Evolutionary conservation across 1,140 invertebrate genomes (phyloP).

Genomic region (Drosophila sulfurigaster): DNA sequence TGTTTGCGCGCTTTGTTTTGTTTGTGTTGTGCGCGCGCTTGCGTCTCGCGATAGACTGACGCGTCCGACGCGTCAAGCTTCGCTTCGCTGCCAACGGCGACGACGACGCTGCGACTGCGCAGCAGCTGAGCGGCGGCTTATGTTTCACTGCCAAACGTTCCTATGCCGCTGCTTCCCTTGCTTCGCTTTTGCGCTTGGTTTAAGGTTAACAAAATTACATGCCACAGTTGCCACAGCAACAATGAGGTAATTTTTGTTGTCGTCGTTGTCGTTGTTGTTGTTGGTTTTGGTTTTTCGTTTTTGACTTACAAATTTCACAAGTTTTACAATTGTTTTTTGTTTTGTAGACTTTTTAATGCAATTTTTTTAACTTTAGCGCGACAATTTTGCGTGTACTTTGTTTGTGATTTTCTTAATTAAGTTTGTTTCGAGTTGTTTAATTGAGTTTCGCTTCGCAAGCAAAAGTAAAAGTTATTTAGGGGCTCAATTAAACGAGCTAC

Average conservation of each 20-base stretch:
- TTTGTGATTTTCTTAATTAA: slow-evolving; percentile 17
- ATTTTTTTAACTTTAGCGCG: slow-evolving; percentile 57
- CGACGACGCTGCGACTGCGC: slow-evolving; percentile 35
- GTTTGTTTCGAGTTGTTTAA: slow-evolving; percentile 25
- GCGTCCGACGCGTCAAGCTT: neutral
- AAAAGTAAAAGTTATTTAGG: slow-evolving; percentile 73
- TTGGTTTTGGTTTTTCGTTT: slow-evolving; percentile 37
- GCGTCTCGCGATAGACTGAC: slow-evolving; percentile 67
- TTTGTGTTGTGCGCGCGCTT: slow-evolving; percentile 66
- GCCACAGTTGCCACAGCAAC: slow-evolving; percentile 52
- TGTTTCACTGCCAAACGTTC: slow-evolving; percentile 53
- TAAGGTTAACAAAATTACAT: slow-evolving; percentile 61
- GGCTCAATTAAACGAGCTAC: slow-evolving; percentile 60
- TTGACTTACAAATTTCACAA: slow-evolving; percentile 63
- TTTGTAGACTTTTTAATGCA: slow-evolving; percentile 57
- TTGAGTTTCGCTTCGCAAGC: slow-evolving; percentile 40
- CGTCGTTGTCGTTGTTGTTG: neutral
- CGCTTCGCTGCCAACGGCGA: slow-evolving; percentile 7
- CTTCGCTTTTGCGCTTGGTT: slow-evolving; percentile 12
- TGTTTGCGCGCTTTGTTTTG: slow-evolving; percentile 28
- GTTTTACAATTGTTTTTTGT: slow-evolving; percentile 31
- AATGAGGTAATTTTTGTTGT: slow-evolving; percentile 40
- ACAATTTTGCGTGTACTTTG: slow-evolving; percentile 36
- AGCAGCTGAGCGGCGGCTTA: slow-evolving; percentile 23
- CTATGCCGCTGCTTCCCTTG: neutral